A percentile compares a stretch with the other conserved stretches of the same genome.
These are phyloP conservation scores for Calephelis perditalis DNA, from an alignment of 2,888 invertebrate species.

Conservation along the genomic window DNA sequence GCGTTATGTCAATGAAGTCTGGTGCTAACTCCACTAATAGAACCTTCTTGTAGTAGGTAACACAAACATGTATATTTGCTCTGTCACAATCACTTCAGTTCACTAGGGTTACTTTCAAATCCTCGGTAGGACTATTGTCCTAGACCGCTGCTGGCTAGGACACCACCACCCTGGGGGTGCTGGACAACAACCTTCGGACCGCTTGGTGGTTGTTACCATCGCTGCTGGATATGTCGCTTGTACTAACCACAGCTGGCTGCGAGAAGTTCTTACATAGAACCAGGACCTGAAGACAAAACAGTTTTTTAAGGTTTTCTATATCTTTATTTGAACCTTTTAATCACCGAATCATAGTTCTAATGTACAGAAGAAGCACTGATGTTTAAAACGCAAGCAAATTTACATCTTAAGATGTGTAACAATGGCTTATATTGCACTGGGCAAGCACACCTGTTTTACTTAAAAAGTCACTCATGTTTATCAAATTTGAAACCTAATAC, in stretches of 20 bases:
- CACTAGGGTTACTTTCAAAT: neutral
- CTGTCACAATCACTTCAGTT: neutral
- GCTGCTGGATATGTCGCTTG: constrained; percentile 70
- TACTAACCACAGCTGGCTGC: constrained; percentile 62
- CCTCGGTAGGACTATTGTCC: constrained; percentile 31
- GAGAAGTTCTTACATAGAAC: constrained; percentile 73
- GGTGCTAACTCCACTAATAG: too few relatives aligned
- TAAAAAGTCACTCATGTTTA: too few relatives aligned
- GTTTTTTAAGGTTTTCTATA: too few relatives aligned
- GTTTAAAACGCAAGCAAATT: too few relatives aligned
- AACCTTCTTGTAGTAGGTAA: neutral
- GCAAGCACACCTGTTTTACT: too few relatives aligned
- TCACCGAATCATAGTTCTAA: too few relatives aligned
- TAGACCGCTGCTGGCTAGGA: constrained; percentile 65
- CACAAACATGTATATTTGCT: neutral
- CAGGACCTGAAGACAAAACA: constrained; percentile 44
- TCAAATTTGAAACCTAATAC: too few relatives aligned
- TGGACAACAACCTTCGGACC: constrained; percentile 60
- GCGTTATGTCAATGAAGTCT: too few relatives aligned
- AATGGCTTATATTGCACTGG: too few relatives aligned
- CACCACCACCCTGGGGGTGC: constrained; percentile 51
- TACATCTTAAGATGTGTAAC: too few relatives aligned
- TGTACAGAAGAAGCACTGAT: too few relatives aligned
- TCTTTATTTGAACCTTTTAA: too few relatives aligned
- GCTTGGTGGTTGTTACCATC: constrained; percentile 71